Conservation (phyloP, 2,113 vertebrate species). For the Otis tarda region DNA sequence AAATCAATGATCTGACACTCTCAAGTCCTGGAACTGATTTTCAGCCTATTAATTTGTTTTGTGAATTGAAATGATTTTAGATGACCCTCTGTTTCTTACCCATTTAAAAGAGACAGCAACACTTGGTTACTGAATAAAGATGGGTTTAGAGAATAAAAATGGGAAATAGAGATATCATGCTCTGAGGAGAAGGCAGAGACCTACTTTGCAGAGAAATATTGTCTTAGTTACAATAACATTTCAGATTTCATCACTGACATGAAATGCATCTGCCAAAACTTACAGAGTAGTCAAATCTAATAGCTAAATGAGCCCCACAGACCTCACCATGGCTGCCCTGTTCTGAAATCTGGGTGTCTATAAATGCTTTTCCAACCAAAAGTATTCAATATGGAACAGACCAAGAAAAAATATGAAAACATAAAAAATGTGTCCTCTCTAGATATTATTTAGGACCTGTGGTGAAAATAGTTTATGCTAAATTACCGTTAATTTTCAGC, state of each 20-base stretch:
- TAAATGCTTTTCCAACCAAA: neutral
- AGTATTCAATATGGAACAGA: neutral
- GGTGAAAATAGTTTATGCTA: neutral
- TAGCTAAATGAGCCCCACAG: neutral
- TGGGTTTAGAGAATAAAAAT: neutral
- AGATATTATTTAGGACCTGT: neutral
- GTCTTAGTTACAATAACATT: neutral
- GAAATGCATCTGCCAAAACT: neutral
- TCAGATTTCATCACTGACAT: neutral
- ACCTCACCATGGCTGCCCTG: neutral
- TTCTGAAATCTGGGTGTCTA: neutral
- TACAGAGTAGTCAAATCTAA: neutral
- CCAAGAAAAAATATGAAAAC: neutral
- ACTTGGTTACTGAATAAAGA: neutral
- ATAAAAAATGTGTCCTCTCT: neutral
- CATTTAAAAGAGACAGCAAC: neutral
- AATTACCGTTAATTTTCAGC: neutral
- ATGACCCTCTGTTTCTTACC: neutral
- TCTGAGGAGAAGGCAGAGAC: neutral
- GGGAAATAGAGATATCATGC: neutral
- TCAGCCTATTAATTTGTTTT: neutral
- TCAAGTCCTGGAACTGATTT: neutral
- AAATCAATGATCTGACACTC: neutral
- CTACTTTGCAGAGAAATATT: neutral
- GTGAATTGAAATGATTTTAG: neutral